phyloP scores from a whole-genome alignment of 2,797 vertebrate species.

The Micropoecilia bifurca region DNA sequence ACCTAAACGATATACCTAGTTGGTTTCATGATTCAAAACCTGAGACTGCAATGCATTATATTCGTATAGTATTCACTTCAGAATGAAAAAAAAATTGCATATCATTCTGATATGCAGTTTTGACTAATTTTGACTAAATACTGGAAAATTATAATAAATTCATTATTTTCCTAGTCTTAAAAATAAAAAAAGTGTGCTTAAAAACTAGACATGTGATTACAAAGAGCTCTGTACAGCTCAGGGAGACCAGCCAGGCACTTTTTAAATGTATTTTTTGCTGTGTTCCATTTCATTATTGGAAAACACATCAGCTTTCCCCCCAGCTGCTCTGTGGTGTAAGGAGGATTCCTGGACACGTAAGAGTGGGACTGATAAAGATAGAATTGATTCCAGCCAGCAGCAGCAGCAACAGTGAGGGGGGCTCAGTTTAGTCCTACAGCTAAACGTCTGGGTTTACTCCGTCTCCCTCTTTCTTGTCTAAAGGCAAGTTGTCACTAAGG shows the following conservation, averaged over 20 bases:
- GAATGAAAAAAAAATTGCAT: neutral
- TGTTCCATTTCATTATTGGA: conserved; percentile 87
- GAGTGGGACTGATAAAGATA: conserved; percentile 84
- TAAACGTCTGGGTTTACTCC: conserved; percentile 72
- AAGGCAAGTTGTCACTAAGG: conserved; percentile 80
- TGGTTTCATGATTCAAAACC: neutral
- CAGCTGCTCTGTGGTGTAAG: conserved; percentile 70
- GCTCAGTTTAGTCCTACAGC: conserved; percentile 81
- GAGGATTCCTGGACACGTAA: conserved; percentile 83
- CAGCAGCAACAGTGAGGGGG: conserved; percentile 67
- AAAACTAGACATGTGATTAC: conserved; percentile 73
- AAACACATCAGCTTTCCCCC: conserved; percentile 81
- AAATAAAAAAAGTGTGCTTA: conserved; percentile 59
- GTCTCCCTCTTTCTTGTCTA: conserved; percentile 60
- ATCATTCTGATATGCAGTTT: too few species aligned
- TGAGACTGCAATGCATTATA: neutral
- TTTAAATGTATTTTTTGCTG: conserved; percentile 82
- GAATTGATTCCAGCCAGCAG: conserved; percentile 86
- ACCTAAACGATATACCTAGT: neutral
- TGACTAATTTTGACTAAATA: neutral
- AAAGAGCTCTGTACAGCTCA: conserved; percentile 63
- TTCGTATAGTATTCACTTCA: neutral
- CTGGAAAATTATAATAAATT: neutral
- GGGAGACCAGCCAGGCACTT: conserved; percentile 72
- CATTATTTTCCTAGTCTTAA: conserved; percentile 30